Evolutionary conservation across 2,888 invertebrate genomes (phyloP), one percentile per base, ranked within the genome.

Genomic region (Pheosia gnoma): DNA sequence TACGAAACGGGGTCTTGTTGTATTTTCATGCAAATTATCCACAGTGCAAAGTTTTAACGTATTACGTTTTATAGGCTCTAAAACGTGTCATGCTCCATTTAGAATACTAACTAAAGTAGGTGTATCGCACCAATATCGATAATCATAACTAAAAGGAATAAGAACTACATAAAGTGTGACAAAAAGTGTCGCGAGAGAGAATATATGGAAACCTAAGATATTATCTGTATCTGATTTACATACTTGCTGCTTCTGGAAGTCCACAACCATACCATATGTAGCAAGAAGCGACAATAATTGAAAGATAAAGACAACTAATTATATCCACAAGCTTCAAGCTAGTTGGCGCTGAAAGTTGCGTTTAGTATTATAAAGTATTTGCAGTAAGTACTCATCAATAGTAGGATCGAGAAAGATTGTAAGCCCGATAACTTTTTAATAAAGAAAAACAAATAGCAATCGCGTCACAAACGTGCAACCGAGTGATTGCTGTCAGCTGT

Each of bases 201-300:
- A 3, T 25, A 52, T 25, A 25, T 52, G 47, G 6, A 47, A 47
- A n/a, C 47, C 4, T 52, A 47, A 10, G 5, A 47, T 41, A 47
- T 47, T 47, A 25, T 36, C 25, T 54, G 9, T 38, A 8, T 38
- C 10, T 54, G 5, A 54, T 54, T 54, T 11, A 54, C 37, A 37
- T 54, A 11, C 9, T 54, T 38, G 66, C 61, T 62, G 59, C 67
- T 70, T 65, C 59, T 61, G 72, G 69, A 74, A 83, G 71, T 81
- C 89, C 88, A 86, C 83, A 88, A 89, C 89, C 89, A 84, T 75
- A 73, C 68, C 68, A 77, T 63, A 73, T 75, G 62, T 79, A 83
- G 86, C 82, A 72, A 66, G 77, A 86, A 88, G 86, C 86, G 73
- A 80, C 25, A 25, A 25, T 25, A 77, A 68, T 58, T 68, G 66